A percentile compares a stretch with the other conserved stretches of the same genome.
These are phyloP conservation scores for Leptestheria dahalacensis DNA, from an alignment of 1,140 invertebrate species.

Conservation along the genomic window DNA sequence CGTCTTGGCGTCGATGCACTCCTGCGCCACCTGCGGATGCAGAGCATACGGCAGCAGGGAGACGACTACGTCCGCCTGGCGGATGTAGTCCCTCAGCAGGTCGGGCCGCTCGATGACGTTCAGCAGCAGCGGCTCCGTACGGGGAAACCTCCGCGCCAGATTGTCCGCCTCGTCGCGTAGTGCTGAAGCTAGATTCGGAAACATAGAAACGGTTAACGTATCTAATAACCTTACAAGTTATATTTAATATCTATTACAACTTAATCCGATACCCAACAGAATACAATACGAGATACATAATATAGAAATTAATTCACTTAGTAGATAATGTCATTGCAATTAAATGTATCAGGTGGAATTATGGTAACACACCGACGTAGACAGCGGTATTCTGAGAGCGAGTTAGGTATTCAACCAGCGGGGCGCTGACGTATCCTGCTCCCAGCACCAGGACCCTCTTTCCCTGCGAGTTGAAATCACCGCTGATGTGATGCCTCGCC, in stretches of 20 bases:
- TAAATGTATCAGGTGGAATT: no score
- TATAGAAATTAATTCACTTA: no score
- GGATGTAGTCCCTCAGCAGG: conserved; percentile 51
- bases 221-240: no score
- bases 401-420: conserved; percentile 83
- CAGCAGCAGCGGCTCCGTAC: conserved; percentile 64
- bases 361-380: conserved; percentile 71
- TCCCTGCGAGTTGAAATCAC: conserved; percentile 12
- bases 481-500: conserved; percentile 12
- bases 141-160: conserved; percentile 54
- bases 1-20: conserved; percentile 66
- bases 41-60: conserved; percentile 85
- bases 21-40: conserved; percentile 66
- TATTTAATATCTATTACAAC: no score
- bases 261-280: no score
- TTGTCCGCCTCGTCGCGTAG: conserved; percentile 74
- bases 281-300: no score
- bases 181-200: conserved; percentile 64
- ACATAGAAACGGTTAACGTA: no score
- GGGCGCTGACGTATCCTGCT: conserved; percentile 84
- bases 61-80: conserved; percentile 61
- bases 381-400: conserved; percentile 60
- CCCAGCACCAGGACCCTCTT: conserved; percentile 72
- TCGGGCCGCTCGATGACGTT: conserved; percentile 59
- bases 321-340: no score